Percentiles rank a stretch among this genome's conserved stretches.
Conservation (phyloP, 2,113 vertebrate species). For the Mandrillus leucophaeus region DNA sequence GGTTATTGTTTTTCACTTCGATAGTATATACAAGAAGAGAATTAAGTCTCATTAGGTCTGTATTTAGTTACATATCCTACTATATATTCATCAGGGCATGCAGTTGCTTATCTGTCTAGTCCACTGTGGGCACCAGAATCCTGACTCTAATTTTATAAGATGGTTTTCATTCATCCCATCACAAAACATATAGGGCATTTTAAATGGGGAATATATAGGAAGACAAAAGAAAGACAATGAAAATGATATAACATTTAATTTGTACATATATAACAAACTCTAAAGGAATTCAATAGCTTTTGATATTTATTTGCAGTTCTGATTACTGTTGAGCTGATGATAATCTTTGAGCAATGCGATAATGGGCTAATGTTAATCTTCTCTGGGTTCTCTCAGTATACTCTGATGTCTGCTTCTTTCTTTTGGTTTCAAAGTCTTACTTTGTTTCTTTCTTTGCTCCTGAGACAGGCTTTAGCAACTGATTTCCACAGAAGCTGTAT, state of each 20-base stretch:
- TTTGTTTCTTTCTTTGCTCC: not conserved
- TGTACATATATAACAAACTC: not conserved
- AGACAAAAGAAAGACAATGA: not conserved
- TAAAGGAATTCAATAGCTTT: not conserved
- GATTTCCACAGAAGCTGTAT: not conserved
- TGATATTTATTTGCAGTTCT: not conserved
- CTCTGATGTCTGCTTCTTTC: not conserved
- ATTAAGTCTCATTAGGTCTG: not conserved
- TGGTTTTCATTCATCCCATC: not conserved
- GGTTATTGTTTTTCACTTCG: not conserved
- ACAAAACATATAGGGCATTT: not conserved
- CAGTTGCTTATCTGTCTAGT: not conserved
- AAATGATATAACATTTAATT: not conserved
- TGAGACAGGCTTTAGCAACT: not conserved
- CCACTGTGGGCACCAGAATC: not conserved
- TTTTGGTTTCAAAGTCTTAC: not conserved
- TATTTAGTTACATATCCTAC: not conserved
- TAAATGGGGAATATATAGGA: not conserved
- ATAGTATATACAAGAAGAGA: not conserved
- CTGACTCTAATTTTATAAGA: not conserved
- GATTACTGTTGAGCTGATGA: not conserved
- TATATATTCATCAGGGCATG: not conserved
- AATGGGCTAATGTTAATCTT: not conserved
- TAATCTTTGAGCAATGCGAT: not conserved
- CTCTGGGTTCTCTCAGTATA: not conserved